Conservation (phyloP, 2,888 invertebrate species). For the Diploptera punctata region DNA sequence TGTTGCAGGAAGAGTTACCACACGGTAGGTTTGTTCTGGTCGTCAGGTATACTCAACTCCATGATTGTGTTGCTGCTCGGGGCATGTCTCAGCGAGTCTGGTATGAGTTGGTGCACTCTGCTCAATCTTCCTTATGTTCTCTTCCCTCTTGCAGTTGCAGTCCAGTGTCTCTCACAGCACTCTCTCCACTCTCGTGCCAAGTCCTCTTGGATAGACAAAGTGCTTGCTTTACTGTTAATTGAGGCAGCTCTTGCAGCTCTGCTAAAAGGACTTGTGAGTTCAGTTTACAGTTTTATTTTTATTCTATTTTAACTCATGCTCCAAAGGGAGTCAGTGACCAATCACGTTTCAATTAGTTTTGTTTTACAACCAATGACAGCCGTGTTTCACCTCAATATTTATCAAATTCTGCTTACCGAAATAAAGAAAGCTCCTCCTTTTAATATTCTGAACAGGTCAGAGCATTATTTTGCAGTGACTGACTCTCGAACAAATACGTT, state of each 20-base stretch:
- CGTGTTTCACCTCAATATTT: too few species aligned
- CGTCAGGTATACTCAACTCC: conserved; percentile 25
- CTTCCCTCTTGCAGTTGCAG: conserved; percentile 12
- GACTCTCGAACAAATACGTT: too few species aligned
- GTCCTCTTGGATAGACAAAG: conserved; percentile 1
- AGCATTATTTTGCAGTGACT: too few species aligned
- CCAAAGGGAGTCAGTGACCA: too few species aligned
- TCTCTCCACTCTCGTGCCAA: background rate
- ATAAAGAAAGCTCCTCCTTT: too few species aligned
- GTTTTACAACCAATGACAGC: too few species aligned
- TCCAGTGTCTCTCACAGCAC: conserved; percentile 1
- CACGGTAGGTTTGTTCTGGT: conserved; percentile 11
- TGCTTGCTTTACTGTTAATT: conserved; percentile 9
- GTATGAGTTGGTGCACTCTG: conserved; percentile 9
- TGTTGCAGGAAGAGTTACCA: conserved; percentile 10
- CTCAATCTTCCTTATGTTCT: conserved; percentile 26
- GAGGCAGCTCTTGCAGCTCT: conserved; percentile 5
- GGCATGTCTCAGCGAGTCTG: conserved; percentile 28
- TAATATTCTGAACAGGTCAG: too few species aligned
- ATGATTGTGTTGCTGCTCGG: conserved; percentile 21
- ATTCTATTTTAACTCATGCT: too few species aligned
- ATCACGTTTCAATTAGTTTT: too few species aligned
- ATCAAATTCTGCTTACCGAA: too few species aligned
- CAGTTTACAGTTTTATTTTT: too few species aligned
- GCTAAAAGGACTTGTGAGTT: conserved; percentile 25